phyloP scores from a whole-genome alignment of 2,113 vertebrate genomes.

The Campylomormyrus tamandua region DNA sequence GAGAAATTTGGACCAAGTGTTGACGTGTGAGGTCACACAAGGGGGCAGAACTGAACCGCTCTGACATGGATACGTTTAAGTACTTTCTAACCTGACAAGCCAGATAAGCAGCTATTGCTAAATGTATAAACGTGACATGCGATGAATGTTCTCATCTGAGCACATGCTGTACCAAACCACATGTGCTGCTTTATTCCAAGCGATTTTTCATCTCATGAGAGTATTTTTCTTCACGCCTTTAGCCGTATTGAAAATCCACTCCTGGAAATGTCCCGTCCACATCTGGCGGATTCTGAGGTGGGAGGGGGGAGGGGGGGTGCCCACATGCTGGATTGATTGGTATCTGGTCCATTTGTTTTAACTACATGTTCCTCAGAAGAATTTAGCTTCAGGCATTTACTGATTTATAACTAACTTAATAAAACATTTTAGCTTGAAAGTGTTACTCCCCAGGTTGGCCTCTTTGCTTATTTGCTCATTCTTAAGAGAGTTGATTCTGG shows the following conservation, averaged over 20 bases:
- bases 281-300: background rate
- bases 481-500: background rate
- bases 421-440: background rate
- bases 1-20: background rate
- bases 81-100: background rate
- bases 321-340: background rate
- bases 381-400: background rate
- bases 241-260: background rate
- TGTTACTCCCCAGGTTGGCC: background rate
- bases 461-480: background rate
- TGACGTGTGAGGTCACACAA: background rate
- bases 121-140: background rate
- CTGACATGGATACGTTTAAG: background rate
- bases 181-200: background rate
- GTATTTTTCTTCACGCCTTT: background rate
- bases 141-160: background rate
- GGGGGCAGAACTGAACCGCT: background rate
- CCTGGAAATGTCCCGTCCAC: background rate
- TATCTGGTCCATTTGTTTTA: background rate
- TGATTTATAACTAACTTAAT: background rate
- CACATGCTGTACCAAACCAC: background rate
- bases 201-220: background rate
- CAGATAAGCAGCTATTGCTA: background rate
- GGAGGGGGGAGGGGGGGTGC: background rate
- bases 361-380: background rate